phyloP scores from a whole-genome alignment of 2,113 vertebrate genomes.

The Australoheros scitulus region DNA sequence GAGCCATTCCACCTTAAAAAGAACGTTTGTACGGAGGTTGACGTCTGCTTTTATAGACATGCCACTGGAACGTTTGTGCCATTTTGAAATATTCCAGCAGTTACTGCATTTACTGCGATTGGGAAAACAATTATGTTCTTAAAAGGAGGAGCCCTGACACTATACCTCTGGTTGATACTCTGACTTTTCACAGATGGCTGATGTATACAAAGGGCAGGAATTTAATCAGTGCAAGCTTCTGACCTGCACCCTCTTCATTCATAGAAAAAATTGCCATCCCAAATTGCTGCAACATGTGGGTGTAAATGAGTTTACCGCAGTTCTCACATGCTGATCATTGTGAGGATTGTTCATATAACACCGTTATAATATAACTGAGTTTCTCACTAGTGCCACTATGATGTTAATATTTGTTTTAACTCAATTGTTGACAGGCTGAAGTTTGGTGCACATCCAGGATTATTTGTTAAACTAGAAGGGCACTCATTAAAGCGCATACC shows the following conservation, averaged over 20 bases:
- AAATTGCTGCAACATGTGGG: background rate
- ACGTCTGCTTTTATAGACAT: background rate
- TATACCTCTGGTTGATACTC: background rate
- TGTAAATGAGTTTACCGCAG: background rate
- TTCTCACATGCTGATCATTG: background rate
- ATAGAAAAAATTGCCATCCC: background rate
- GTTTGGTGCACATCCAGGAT: background rate
- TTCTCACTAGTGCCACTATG: background rate
- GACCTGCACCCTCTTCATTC: background rate
- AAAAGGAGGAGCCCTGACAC: background rate
- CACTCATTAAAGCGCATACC: no score
- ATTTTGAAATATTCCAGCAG: background rate
- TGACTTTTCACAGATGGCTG: background rate
- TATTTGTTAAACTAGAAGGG: background rate
- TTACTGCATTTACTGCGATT: background rate
- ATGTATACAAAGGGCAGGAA: background rate
- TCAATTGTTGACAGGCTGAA: background rate
- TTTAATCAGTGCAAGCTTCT: background rate
- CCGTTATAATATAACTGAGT: background rate
- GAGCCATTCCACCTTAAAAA: slow-evolving; percentile 92
- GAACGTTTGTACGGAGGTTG: slow-evolving; percentile 1
- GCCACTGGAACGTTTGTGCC: background rate
- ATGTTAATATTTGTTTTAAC: background rate
- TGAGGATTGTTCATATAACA: background rate
- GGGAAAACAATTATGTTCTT: background rate